Percentiles rank a stretch among this genome's conserved stretches.
phyloP scores from a whole-genome alignment of 2,113 vertebrate species.

The Syrrhaptes paradoxus region DNA sequence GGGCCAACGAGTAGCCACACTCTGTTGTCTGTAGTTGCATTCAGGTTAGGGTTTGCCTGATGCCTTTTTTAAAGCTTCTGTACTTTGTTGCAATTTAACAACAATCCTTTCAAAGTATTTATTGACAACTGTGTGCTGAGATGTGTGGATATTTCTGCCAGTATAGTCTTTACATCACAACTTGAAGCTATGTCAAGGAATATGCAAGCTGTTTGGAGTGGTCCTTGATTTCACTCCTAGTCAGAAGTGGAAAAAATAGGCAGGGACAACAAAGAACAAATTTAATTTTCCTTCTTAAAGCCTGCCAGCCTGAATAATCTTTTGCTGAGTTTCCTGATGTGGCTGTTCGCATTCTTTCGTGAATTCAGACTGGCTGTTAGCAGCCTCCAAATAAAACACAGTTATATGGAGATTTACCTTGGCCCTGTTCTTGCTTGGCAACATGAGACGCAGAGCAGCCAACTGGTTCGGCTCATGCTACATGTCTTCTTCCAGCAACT shows the following conservation, averaged over 20 bases:
- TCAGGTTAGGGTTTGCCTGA: not conserved
- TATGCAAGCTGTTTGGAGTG: not conserved
- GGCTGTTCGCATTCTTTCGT: slow-evolving; percentile 44
- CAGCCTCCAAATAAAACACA: slow-evolving; percentile 59
- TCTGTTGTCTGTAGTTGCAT: not conserved
- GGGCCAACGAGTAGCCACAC: not conserved
- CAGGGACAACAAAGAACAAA: slow-evolving; percentile 34
- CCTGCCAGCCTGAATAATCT: slow-evolving; percentile 11
- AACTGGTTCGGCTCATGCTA: slow-evolving; percentile 1
- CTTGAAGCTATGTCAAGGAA: not conserved
- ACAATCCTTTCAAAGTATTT: not conserved
- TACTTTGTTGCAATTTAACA: not conserved
- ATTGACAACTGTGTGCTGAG: not conserved
- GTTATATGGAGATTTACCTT: slow-evolving; percentile 52
- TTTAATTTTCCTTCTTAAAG: slow-evolving; percentile 39
- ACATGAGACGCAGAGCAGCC: not conserved
- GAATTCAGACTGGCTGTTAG: slow-evolving; percentile 32
- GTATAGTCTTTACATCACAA: slow-evolving; percentile 4
- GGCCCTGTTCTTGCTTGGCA: slow-evolving; percentile 14
- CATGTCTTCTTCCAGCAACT: slow-evolving; percentile 17
- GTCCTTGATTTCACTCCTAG: not conserved
- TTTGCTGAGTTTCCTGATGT: slow-evolving; percentile 45
- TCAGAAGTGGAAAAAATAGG: slow-evolving; percentile 44
- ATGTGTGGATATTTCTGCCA: not conserved
- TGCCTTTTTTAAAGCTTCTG: not conserved